Base-by-base conservation (phyloP, 2,888 invertebrate genomes). In the Aleiodes alternator region DNA sequence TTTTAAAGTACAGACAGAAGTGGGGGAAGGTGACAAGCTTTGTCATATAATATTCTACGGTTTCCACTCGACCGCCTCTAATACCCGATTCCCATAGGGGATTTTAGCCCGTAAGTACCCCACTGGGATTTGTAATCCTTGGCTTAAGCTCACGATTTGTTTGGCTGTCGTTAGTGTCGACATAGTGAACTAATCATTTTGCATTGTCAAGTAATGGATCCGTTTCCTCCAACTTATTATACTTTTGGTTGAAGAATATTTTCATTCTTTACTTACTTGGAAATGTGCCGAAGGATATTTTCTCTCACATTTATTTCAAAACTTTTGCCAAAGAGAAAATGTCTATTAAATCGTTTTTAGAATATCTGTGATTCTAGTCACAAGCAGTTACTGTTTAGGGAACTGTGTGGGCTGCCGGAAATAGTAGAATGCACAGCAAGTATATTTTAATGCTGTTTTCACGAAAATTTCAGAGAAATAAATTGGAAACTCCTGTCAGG, bases 171-270 rank as follows among this genome's bases (percentile, higher is more conserved):
- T 85, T 86, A 85, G 84, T 83, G 81, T 83, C 80, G 81, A 79
- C 80, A 82, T 81, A 80, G 79, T 81, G 82, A 80, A 82, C 84
- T 87, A 87, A 87, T 87, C 86, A 85, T 83, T 80, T 76, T 78
- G 81, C 82, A 86, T 85, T 86, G 84, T 85, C 82, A 78, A 77
- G 87, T 86, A 87, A 87, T 87, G 84, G 86, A 86, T 87, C 84
- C 82, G 23, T 48, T 38, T 38, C 48, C 14, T 81, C 78, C 31
- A 69, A 29, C 48, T 56, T 16, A 43, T 51, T 11, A 0, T 64
- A 16, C 48, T 14, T 12, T 9, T 2, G 23, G 23, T 23, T 23
- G n/a, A 29, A 59, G 38, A 57, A 31, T 8, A 34, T 59, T 38
- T 59, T 38, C 9, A 7, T 12, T 59, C 59, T 29, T 43, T 11